Base-by-base conservation (phyloP, 1,140 invertebrate genomes). In the Microvelia longipes region DNA sequence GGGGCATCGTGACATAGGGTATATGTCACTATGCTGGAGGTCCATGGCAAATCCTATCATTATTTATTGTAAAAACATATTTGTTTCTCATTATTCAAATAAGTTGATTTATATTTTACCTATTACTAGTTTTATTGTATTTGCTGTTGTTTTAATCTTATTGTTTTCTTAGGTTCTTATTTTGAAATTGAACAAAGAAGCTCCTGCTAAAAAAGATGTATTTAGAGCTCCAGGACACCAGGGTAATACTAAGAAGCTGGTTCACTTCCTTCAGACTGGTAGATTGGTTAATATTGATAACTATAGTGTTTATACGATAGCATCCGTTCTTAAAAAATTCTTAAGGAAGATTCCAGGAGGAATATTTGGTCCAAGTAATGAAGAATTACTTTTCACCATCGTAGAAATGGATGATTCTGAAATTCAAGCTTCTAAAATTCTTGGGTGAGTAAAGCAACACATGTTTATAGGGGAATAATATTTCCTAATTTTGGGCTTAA, bases 221-320 rank as follows among this genome's bases (percentile, higher is more conserved):
- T 97, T 96, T 80, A 85, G 94, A 69, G 94, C 94, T 27, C 94
- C 94, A 14, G 94, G 94, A 0, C 92, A 96, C 79, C 93, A 96
- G 62, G 91, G 90, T 28, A 92, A 94, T 74, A 96, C 97, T 86
- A 95, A 97, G 78, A 96, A 96, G 78, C 85, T 98, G 0, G 94
- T 96, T 72, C 94, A 98, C 79, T 95, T 97, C 76, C 84, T 91
- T 71, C 93, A 96, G 80, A 92, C 94, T 73, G 96, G 96, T 15
- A 86, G 94, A 71, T 85, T 97, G 73, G 92, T 98, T n/a, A 98
- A 98, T 79, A 96, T 97, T 76, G 91, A 95, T 76, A 95, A 97
- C 79, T 98, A 96, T 79, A 96, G 93, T 73, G 94, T 98, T 68
- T 96, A 98, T 81, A 98, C 96, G 60, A 95, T 98, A 77, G 96